Percentiles rank a stretch among this genome's conserved stretches.
These are phyloP conservation scores for Alcedo quadribrachys DNA, from an alignment of 2,797 vertebrate genomes.

Conservation along the genomic window DNA sequence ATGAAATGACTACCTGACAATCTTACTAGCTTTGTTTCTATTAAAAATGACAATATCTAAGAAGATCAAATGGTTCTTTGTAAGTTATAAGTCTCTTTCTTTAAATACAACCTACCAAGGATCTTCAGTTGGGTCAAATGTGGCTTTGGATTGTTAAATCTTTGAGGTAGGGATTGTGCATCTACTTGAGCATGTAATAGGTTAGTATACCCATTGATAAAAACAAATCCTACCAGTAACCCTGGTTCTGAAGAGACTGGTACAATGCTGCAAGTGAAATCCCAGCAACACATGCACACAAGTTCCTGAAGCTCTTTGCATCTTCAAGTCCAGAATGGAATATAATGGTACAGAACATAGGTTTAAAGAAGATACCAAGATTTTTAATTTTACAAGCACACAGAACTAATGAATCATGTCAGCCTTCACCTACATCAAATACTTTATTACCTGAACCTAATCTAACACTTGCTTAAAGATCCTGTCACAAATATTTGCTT, in stretches of 20 bases:
- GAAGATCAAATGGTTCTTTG: neutral
- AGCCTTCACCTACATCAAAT: neutral
- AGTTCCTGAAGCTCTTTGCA: neutral
- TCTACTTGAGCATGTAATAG: neutral
- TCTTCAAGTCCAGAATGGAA: neutral
- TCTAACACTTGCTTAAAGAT: neutral
- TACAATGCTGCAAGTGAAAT: neutral
- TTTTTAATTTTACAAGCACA: neutral
- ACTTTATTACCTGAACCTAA: neutral
- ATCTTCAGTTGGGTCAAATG: neutral
- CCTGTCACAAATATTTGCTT: neutral
- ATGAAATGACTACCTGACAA: neutral
- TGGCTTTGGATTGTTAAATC: neutral
- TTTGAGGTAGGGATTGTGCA: neutral
- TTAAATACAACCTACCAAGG: neutral
- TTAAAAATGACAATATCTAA: neutral
- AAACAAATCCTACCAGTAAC: neutral
- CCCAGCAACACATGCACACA: neutral
- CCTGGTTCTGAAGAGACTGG: neutral
- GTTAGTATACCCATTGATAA: neutral
- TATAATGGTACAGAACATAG: neutral
- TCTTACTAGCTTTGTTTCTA: neutral
- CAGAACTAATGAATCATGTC: neutral
- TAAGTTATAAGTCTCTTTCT: neutral
- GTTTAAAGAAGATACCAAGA: neutral